These are phyloP conservation scores for Montifringilla adamsi DNA, from an alignment of 2,113 vertebrate species.

Conservation along the genomic window DNA sequence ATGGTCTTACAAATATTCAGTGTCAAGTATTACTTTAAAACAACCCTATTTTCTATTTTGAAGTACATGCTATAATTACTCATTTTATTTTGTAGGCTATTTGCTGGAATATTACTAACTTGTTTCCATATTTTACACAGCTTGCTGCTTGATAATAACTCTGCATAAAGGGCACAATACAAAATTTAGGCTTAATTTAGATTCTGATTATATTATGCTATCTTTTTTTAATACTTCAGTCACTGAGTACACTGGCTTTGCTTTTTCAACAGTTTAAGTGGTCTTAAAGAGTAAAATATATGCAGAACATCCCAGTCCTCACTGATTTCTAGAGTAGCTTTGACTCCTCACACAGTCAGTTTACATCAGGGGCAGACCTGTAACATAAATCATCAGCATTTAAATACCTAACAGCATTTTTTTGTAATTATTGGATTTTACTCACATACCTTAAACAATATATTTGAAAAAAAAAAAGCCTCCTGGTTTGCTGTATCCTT, in stretches of 20 bases:
- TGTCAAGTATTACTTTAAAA: conserved; percentile 44
- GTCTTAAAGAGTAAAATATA: background rate
- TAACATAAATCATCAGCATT: background rate
- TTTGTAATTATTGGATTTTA: background rate
- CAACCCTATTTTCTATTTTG: conserved; percentile 4
- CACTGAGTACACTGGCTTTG: background rate
- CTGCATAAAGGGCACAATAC: background rate
- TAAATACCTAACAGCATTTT: background rate
- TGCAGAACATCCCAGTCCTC: background rate
- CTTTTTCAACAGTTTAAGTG: background rate
- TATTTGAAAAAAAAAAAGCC: background rate
- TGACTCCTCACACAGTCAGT: background rate
- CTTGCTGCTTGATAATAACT: conserved; percentile 5
- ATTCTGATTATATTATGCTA: background rate
- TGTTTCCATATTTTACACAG: conserved; percentile 20
- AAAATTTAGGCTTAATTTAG: background rate
- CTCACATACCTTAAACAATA: background rate
- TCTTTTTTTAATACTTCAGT: background rate
- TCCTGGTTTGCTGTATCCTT: background rate
- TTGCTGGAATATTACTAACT: background rate
- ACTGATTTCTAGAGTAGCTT: background rate
- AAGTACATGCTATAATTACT: conserved; percentile 18
- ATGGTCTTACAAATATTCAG: background rate
- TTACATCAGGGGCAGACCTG: background rate
- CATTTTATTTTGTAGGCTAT: conserved; percentile 16